A percentile compares a stretch with the other conserved stretches of the same genome.
Conservation (phyloP, 2,797 vertebrate genomes). For the Sciaenops ocellatus region DNA sequence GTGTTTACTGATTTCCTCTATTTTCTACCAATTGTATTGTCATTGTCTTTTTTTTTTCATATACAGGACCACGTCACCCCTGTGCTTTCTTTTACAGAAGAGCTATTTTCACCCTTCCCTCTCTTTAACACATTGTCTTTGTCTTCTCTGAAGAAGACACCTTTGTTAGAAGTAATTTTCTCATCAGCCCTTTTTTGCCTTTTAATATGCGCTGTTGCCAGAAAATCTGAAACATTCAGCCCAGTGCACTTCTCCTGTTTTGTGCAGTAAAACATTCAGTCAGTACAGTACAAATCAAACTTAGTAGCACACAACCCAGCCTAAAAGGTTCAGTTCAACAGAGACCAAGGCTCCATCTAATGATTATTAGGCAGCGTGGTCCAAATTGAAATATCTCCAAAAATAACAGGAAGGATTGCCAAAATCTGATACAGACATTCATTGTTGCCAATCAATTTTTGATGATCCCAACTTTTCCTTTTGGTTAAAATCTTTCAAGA, state of each 20-base stretch:
- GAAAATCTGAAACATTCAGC: slow-evolving; percentile 4
- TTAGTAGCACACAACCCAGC: not conserved
- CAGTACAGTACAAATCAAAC: slow-evolving; percentile 1
- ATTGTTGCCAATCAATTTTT: not conserved
- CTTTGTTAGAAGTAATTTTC: slow-evolving; percentile 16
- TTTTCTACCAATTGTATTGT: not conserved
- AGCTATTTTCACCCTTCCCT: slow-evolving; percentile 2
- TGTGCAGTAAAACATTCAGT: not conserved
- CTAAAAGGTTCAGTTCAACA: not conserved
- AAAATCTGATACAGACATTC: not conserved
- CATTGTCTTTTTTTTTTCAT: not conserved
- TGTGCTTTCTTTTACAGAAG: not conserved
- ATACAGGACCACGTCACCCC: slow-evolving; percentile 1
- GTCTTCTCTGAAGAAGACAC: not conserved
- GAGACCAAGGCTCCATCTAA: not conserved
- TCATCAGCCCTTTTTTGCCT: not conserved
- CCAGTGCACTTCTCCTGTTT: not conserved
- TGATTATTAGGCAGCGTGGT: not conserved
- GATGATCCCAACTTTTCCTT: not conserved
- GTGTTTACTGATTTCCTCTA: not conserved
- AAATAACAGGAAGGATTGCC: not conserved
- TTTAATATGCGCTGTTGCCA: not conserved
- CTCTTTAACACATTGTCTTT: slow-evolving; percentile 10
- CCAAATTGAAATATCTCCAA: slow-evolving; percentile 5
- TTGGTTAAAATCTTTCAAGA: not conserved